phyloP scores from a whole-genome alignment of 2,888 invertebrate genomes.

The Magallana nippona region DNA sequence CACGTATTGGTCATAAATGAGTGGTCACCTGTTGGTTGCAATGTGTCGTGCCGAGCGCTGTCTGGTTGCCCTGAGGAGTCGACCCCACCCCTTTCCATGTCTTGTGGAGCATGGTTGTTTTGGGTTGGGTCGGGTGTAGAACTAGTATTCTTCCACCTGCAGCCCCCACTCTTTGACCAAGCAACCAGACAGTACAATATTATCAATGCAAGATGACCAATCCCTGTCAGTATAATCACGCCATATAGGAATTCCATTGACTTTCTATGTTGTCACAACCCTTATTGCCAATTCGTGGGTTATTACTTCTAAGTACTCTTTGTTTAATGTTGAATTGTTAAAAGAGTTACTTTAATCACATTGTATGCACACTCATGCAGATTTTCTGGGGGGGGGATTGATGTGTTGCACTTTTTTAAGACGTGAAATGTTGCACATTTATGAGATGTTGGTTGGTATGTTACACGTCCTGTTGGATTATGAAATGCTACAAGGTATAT shows the following conservation, averaged over 20 bases:
- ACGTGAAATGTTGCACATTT: no score
- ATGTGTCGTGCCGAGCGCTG: neutral
- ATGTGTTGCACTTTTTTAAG: no score
- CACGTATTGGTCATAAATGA: constrained; percentile 19
- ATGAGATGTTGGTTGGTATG: no score
- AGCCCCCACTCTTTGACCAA: neutral
- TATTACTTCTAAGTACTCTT: no score
- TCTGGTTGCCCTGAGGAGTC: neutral
- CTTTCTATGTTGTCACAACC: neutral
- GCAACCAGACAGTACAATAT: neutral
- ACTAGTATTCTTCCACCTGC: neutral
- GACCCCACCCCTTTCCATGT: neutral
- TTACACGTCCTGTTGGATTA: no score
- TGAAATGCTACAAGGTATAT: no score
- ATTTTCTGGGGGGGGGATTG: no score
- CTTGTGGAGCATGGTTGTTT: neutral
- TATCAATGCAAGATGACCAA: neutral
- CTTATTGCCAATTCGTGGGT: no score
- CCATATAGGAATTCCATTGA: neutral
- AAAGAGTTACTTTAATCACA: no score
- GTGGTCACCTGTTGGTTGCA: neutral
- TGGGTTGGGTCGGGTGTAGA: neutral
- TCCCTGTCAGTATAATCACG: neutral
- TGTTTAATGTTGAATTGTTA: no score
- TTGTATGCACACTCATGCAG: no score